These are phyloP conservation scores for Euplagia quadripunctaria DNA, from an alignment of 2,888 invertebrate genomes.

Conservation along the genomic window DNA sequence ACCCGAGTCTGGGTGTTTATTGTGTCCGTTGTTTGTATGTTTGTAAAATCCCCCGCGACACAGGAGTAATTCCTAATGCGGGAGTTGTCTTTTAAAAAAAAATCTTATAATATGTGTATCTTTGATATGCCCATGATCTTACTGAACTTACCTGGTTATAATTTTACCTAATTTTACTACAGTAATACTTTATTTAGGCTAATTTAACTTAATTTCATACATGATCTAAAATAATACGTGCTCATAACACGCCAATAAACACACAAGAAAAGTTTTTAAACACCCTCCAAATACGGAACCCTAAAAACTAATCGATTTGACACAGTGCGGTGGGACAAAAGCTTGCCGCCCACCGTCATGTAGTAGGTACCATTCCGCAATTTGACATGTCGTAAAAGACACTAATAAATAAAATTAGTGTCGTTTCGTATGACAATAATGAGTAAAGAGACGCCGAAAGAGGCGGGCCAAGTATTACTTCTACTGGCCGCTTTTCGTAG, in stretches of 20 bases:
- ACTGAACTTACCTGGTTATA: neutral
- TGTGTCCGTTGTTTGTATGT: no score
- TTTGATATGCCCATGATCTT: no score
- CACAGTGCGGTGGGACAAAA: slow-evolving; percentile 63
- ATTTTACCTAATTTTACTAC: neutral
- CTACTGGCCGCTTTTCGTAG: slow-evolving; percentile 23
- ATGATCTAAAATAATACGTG: slow-evolving; percentile 19
- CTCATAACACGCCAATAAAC: slow-evolving; percentile 17
- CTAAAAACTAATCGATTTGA: slow-evolving; percentile 72
- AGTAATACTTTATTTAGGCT: neutral
- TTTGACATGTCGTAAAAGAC: slow-evolving; percentile 76
- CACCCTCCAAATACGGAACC: slow-evolving; percentile 37
- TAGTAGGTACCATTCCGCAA: slow-evolving; percentile 70
- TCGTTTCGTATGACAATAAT: slow-evolving; percentile 66
- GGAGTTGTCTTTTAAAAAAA: no score
- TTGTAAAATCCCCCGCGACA: no score
- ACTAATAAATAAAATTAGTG: slow-evolving; percentile 85
- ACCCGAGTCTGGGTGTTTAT: no score
- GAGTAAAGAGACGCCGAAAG: slow-evolving; percentile 63
- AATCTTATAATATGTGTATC: no score
- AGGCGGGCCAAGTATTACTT: slow-evolving; percentile 59
- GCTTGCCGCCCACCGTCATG: slow-evolving; percentile 64
- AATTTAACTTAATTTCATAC: slow-evolving; percentile 10
- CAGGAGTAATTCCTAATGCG: no score
- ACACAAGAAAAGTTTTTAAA: slow-evolving; percentile 11